phyloP scores from a whole-genome alignment of 2,113 vertebrate species.

The Phycodurus eques region DNA sequence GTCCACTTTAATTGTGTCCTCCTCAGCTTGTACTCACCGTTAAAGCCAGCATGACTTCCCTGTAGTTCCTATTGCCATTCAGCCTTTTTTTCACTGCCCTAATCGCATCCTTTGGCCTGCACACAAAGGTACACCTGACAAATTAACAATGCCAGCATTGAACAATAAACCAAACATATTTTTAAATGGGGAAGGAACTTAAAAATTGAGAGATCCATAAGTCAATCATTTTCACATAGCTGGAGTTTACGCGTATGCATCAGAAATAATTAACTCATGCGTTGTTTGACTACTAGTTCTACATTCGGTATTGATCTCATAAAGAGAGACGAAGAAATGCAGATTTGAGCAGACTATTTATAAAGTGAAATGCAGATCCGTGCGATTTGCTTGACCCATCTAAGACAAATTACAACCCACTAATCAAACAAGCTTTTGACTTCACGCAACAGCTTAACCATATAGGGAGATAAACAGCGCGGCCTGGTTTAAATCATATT shows the following conservation, averaged over 20 bases:
- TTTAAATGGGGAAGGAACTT: neutral
- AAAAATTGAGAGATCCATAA: neutral
- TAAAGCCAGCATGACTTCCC: conserved; percentile 95
- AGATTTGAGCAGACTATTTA: conserved; percentile 8
- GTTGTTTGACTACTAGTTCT: neutral
- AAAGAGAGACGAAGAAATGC: neutral
- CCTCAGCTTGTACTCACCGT: conserved; percentile 78
- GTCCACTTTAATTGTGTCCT: neutral
- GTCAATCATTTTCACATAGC: conserved; percentile 25
- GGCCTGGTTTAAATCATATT: conserved; percentile 21
- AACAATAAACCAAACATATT: neutral
- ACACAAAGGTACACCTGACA: conserved; percentile 36
- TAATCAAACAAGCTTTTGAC: conserved; percentile 54
- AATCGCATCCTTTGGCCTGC: conserved; percentile 95
- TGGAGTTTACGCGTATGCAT: neutral
- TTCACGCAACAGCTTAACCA: conserved; percentile 38
- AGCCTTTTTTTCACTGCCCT: conserved; percentile 94
- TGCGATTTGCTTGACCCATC: neutral
- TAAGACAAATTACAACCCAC: conserved; percentile 25
- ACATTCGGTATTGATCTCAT: neutral
- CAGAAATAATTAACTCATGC: conserved; percentile 37
- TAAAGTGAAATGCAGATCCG: conserved; percentile 10
- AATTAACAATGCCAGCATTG: conserved; percentile 2
- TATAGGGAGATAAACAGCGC: conserved; percentile 40
- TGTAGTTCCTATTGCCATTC: conserved; percentile 94